Percentiles rank a stretch among this genome's conserved stretches.
Evolutionary conservation across 92 coral and sea anemone genomes (phyloP).

Genomic region (Phenganax subtilis): DNA sequence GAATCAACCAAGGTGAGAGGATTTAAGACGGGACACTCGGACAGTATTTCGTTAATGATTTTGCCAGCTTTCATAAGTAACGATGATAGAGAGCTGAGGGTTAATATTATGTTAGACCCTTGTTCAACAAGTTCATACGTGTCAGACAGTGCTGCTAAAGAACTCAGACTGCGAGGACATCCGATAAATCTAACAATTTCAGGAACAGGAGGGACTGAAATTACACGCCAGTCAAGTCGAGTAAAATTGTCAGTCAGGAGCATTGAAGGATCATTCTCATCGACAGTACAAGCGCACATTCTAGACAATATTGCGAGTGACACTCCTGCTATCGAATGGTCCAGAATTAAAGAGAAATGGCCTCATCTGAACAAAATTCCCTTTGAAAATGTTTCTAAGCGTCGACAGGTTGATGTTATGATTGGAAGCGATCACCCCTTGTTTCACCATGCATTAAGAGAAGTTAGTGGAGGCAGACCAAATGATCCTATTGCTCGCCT

Average conservation of each 20-base stretch:
- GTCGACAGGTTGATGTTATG: conserved; percentile 50
- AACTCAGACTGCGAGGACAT: conserved; percentile 41
- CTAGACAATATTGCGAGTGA: conserved; percentile 51
- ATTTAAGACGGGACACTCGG: not conserved
- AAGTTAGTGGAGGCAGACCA: conserved; percentile 41
- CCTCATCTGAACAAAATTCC: conserved; percentile 50
- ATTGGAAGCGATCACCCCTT: conserved; percentile 57
- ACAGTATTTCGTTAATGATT: conserved; percentile 25
- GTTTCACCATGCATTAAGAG: conserved; percentile 49
- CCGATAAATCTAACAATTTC: conserved; percentile 26
- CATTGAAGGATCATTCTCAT: conserved; percentile 35
- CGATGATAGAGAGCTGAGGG: not conserved
- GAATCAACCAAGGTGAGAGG: too few relatives aligned
- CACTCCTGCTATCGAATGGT: conserved; percentile 47
- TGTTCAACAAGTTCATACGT: conserved; percentile 35
- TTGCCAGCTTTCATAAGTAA: conserved; percentile 24
- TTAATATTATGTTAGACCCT: conserved; percentile 39
- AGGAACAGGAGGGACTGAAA: conserved; percentile 44
- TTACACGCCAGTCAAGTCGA: conserved; percentile 36
- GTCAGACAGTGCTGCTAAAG: conserved; percentile 37
- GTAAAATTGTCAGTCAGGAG: conserved; percentile 30
- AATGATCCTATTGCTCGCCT: conserved; percentile 50
- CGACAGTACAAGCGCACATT: conserved; percentile 39
- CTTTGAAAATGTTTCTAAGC: conserved; percentile 39
- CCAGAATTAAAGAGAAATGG: conserved; percentile 49